Evolutionary conservation across 2,888 invertebrate genomes (phyloP).

Genomic region (Trissolcus japonicus): DNA sequence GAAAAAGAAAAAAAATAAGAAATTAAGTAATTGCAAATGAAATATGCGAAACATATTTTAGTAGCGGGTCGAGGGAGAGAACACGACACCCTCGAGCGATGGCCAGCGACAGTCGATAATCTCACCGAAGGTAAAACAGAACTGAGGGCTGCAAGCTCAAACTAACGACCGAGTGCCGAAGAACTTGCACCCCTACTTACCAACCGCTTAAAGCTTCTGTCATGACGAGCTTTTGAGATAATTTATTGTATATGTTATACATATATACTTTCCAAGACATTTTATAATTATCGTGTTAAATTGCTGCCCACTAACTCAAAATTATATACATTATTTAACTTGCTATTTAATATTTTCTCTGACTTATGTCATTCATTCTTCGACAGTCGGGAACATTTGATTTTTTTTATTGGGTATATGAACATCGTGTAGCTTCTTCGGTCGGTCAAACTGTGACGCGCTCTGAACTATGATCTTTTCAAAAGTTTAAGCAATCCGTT

Average conservation of each 20-base stretch:
- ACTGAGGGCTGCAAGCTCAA: conserved; percentile 49
- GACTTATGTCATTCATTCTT: conserved; percentile 15
- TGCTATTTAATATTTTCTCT: conserved; percentile 18
- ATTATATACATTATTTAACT: conserved; percentile 61
- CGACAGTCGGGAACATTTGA: conserved; percentile 9
- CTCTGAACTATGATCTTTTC: conserved; percentile 14
- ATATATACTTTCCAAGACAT: conserved; percentile 17
- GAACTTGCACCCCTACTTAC: conserved; percentile 72
- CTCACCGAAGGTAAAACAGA: conserved; percentile 77
- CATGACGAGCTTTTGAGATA: conserved; percentile 60
- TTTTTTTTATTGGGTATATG: conserved; percentile 5
- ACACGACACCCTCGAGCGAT: conserved; percentile 74
- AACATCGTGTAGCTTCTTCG: conserved; percentile 42
- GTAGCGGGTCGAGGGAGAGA: conserved; percentile 75
- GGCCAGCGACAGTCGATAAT: conserved; percentile 78
- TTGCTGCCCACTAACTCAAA: conserved; percentile 38
- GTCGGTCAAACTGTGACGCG: conserved; percentile 50
- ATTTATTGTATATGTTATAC: conserved; percentile 36
- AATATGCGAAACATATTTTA: conserved; percentile 71
- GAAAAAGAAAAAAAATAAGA: not conserved
- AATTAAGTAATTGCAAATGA: conserved; percentile 59
- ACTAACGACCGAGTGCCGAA: conserved; percentile 61
- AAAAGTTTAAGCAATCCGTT: conserved; percentile 28
- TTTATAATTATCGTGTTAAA: conserved; percentile 35
- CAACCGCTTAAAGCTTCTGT: conserved; percentile 70